Evolutionary conservation across 2,888 invertebrate genomes (phyloP), one percentile per base, ranked within the genome.

Genomic region (Dysmachus trigonus): DNA sequence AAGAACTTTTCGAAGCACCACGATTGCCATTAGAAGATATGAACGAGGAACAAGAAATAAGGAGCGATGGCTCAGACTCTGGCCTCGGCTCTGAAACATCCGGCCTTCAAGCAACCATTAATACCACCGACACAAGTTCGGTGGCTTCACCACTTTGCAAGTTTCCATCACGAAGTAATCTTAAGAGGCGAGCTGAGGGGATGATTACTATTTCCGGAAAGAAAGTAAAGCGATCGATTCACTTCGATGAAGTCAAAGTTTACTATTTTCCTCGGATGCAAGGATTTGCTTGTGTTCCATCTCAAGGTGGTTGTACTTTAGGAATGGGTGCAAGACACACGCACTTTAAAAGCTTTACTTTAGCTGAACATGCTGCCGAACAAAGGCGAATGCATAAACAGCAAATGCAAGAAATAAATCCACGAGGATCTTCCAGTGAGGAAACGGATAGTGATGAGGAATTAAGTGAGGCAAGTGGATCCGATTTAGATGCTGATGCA

Each of bases 241-340:
- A 95, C 88, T 99, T 99, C 91, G 96, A 98, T 89, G 96, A 95
- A 88, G 98, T 99, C 0, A 97, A 97, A 27, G 98, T 99, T 10
- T 99, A 95, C 92, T 99, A 98, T 93, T 99, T 99, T 93, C 97
- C 97, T 1, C 94, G 99, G 90, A 95, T 97, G 85, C 97, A 98
- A 93, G 98, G 97, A 27, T 97, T 97, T 92, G 96, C 96, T 51
- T 97, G 98, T 92, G 97, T 98, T 87, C 98, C 98, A 79, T 97
- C 97, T 13, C 96, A 96, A 92, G 97, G 97, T 86, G 96, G 96
- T 4, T 96, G 96, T n/a, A 98, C 98, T 2, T 93, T 99, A 88
- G 98, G 99, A 31, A 99, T 99, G 98, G 95, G 95, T 88, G 94
- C 95, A 88, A 93, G 94, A 88, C 95, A 96, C 88, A 91, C 91